phyloP scores from a whole-genome alignment of 2,113 vertebrate genomes.

The Rafetus swinhoei region DNA sequence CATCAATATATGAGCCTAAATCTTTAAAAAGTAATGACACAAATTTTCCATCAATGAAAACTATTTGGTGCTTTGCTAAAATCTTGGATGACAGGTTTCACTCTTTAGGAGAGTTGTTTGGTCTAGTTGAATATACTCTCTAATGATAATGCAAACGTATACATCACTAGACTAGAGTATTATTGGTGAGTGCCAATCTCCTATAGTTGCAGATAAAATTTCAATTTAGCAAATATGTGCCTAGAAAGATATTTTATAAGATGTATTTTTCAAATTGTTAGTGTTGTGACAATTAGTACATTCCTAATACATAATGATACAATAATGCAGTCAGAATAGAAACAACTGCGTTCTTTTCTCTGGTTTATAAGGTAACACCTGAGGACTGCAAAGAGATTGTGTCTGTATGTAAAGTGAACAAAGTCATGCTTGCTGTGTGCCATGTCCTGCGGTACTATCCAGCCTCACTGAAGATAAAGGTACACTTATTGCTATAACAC shows the following conservation, averaged over 20 bases:
- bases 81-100: not conserved
- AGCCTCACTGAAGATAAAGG: constrained; percentile 81
- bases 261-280: not conserved
- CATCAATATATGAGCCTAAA: not conserved
- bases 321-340: not conserved
- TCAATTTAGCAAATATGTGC: not conserved
- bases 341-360: not conserved
- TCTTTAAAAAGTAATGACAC: not conserved
- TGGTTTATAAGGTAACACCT: constrained; percentile 74
- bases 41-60: not conserved
- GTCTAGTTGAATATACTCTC: not conserved
- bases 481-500: constrained; percentile 3
- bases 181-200: not conserved
- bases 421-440: constrained; percentile 82
- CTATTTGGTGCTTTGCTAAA: not conserved
- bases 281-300: not conserved
- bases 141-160: not conserved
- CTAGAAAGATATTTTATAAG: not conserved
- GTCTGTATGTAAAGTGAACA: constrained; percentile 71
- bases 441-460: constrained; percentile 87
- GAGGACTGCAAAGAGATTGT: constrained; percentile 83
- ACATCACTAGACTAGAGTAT: not conserved
- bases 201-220: not conserved
- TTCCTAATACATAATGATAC: not conserved
- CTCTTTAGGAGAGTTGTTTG: not conserved